Percentiles rank a stretch among this genome's conserved stretches.
These are phyloP conservation scores for Alcedo quadribrachys DNA, from an alignment of 2,797 vertebrate genomes.

Conservation along the genomic window DNA sequence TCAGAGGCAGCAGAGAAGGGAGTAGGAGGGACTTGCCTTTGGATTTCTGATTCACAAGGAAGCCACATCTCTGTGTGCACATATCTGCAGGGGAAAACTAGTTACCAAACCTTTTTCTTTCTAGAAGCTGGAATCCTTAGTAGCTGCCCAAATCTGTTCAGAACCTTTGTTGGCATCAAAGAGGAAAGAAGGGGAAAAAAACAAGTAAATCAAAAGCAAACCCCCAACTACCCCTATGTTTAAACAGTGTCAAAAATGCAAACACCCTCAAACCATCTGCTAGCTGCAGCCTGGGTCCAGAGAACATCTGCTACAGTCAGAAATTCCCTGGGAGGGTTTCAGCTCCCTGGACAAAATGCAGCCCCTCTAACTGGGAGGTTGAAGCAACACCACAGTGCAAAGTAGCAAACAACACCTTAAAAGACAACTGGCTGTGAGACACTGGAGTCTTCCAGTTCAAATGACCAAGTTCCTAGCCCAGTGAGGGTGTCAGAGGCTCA, in stretches of 20 bases:
- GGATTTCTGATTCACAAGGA: constrained; percentile 7
- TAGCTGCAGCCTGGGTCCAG: neutral
- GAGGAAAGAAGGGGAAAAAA: neutral
- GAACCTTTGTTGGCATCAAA: constrained; percentile 20
- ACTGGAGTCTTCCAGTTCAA: constrained; percentile 54
- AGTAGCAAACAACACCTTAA: constrained; percentile 4
- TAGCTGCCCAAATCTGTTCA: constrained; percentile 19
- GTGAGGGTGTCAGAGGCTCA: neutral
- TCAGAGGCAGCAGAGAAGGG: neutral
- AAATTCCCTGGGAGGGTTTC: neutral
- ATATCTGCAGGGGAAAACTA: constrained; percentile 11
- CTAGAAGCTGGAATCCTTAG: constrained; percentile 14
- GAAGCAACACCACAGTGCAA: constrained; percentile 30
- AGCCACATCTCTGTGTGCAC: neutral
- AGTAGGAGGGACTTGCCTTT: neutral
- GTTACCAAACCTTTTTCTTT: neutral
- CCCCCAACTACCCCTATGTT: neutral
- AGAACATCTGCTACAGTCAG: constrained; percentile 30
- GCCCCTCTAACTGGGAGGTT: neutral
- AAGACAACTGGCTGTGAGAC: constrained; percentile 36
- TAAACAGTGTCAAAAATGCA: constrained; percentile 30
- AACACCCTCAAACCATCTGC: constrained; percentile 15
- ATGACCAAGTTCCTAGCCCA: constrained; percentile 34
- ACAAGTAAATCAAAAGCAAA: neutral
- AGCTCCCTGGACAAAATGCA: constrained; percentile 24